Evolutionary conservation across 92 coral and sea anemone species (phyloP).

Genomic region (Zoanthus sansibaricus): DNA sequence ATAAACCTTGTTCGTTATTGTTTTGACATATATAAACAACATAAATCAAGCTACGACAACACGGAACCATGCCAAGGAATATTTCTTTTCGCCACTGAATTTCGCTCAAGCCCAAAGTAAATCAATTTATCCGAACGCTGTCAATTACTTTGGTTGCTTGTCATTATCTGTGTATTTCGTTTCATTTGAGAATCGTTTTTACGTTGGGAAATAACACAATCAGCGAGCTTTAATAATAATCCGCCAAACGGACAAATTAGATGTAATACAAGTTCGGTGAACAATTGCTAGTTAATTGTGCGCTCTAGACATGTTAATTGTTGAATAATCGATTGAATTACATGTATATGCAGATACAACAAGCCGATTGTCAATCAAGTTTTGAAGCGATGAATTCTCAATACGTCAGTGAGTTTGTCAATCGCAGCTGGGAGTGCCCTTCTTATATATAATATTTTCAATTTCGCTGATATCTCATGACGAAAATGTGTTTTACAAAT

Average conservation of each 20-base stretch:
- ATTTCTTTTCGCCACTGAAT: slow-evolving; percentile 5
- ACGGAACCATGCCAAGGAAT: slow-evolving; percentile 48
- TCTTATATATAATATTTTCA: slow-evolving; percentile 21
- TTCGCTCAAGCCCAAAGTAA: neutral
- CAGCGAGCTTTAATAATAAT: slow-evolving; percentile 25
- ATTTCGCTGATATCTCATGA: slow-evolving; percentile 10
- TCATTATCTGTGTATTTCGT: slow-evolving; percentile 2
- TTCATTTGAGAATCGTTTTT: neutral
- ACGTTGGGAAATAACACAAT: neutral
- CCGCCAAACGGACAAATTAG: slow-evolving; percentile 48
- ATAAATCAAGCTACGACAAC: slow-evolving; percentile 44
- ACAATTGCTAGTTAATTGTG: slow-evolving; percentile 92
- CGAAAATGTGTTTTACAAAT: slow-evolving; percentile 30
- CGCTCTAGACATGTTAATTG: slow-evolving; percentile 93
- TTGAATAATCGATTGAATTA: slow-evolving; percentile 93
- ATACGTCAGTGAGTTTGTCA: slow-evolving; percentile 27
- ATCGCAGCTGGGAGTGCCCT: slow-evolving; percentile 61
- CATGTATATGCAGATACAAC: slow-evolving; percentile 81
- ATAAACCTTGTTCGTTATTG: slow-evolving; percentile 79
- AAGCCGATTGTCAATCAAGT: slow-evolving; percentile 83
- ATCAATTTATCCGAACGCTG: neutral
- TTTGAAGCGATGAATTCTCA: slow-evolving; percentile 23
- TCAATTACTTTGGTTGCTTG: neutral
- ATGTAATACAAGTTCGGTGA: slow-evolving; percentile 78
- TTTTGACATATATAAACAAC: slow-evolving; percentile 83